A percentile compares a stretch with the other conserved stretches of the same genome.
phyloP scores from a whole-genome alignment of 2,113 vertebrate species.

The Semicossyphus pulcher region DNA sequence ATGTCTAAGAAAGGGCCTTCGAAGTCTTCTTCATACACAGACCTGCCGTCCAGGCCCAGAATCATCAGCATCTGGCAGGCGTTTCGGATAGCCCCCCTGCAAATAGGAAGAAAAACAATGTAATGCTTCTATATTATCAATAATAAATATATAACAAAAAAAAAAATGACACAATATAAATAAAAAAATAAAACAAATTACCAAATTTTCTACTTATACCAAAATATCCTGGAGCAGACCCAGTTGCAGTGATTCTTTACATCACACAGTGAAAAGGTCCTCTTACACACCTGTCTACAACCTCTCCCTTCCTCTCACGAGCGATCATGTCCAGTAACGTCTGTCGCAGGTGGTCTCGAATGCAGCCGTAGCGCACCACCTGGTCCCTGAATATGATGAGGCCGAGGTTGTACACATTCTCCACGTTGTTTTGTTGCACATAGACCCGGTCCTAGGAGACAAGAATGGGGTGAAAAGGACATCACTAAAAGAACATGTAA shows the following conservation, averaged over 20 bases:
- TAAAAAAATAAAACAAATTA: neutral
- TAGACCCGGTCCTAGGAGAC: slow-evolving; percentile 87
- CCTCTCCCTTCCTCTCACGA: slow-evolving; percentile 95
- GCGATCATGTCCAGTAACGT: slow-evolving; percentile 97
- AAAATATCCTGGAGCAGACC: neutral
- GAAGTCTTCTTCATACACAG: slow-evolving; percentile 98
- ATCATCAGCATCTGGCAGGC: slow-evolving; percentile 99
- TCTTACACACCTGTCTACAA: slow-evolving; percentile 91
- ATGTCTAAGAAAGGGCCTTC: slow-evolving; percentile 98
- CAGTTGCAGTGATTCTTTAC: neutral
- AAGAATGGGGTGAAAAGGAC: neutral
- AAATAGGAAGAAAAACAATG: neutral
- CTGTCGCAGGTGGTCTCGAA: slow-evolving; percentile 94
- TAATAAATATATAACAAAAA: neutral
- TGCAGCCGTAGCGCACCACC: slow-evolving; percentile 95
- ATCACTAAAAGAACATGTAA: neutral
- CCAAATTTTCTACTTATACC: neutral
- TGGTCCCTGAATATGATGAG: slow-evolving; percentile 98
- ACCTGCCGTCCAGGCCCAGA: slow-evolving; percentile 94
- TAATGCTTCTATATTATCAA: neutral
- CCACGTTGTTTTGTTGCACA: slow-evolving; percentile 97
- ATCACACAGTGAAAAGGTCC: neutral
- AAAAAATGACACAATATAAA: neutral
- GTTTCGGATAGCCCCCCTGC: slow-evolving; percentile 96
- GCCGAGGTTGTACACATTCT: slow-evolving; percentile 98